Conservation (phyloP, 2,888 invertebrate genomes). For the Frankliniella intonsa region DNA sequence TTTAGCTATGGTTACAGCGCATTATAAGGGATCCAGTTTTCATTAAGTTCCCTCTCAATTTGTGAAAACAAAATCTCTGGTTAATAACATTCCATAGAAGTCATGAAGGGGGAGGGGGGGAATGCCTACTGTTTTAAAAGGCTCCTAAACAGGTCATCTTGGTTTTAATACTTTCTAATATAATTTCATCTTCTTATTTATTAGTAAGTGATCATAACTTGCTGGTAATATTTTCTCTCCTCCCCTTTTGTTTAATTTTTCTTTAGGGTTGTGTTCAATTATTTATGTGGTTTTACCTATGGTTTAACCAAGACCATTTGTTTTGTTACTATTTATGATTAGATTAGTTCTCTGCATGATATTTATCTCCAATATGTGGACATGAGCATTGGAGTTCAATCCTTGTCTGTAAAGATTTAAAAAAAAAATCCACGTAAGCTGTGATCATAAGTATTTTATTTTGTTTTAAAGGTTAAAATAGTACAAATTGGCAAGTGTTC, state of each 20-base stretch:
- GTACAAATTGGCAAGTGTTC: conserved; percentile 26
- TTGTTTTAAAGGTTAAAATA: conserved; percentile 21
- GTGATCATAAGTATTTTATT: conserved; percentile 27
- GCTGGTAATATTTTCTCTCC: not conserved
- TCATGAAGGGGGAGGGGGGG: not conserved
- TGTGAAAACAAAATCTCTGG: not conserved
- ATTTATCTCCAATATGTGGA: not conserved
- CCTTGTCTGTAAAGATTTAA: conserved; percentile 17
- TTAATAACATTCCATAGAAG: conserved; percentile 2
- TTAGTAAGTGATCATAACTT: not conserved
- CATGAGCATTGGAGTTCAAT: not conserved
- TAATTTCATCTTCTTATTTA: not conserved
- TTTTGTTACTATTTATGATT: conserved; percentile 24
- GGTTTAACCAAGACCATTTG: conserved; percentile 26
- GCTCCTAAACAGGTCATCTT: too few relatives aligned
- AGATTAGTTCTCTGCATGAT: conserved; percentile 15
- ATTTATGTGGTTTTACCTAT: conserved; percentile 17
- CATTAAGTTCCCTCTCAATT: not conserved
- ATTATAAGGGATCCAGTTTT: not conserved
- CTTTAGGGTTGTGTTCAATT: conserved; percentile 21
- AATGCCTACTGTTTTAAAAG: too few relatives aligned
- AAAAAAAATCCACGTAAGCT: conserved; percentile 23
- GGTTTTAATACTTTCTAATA: not conserved
- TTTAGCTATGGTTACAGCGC: conserved; percentile 10
- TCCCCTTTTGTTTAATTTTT: not conserved